These are phyloP conservation scores for Oxycera nigricornis DNA, from an alignment of 2,888 invertebrate species.

Conservation along the genomic window DNA sequence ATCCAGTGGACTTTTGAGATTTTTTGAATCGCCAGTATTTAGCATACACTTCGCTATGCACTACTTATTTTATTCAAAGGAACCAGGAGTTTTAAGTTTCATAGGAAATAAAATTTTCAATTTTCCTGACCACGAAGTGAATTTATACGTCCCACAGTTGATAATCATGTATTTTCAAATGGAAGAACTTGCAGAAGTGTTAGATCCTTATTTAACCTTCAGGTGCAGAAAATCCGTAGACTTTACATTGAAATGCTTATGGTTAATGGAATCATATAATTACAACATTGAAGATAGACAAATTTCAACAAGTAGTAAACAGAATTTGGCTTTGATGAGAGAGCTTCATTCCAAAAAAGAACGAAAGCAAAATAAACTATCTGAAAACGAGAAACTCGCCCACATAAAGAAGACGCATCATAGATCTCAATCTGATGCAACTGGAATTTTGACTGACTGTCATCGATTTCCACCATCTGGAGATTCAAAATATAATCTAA, in stretches of 20 bases:
- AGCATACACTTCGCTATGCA: slow-evolving; percentile 98
- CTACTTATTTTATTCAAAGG: slow-evolving; percentile 97
- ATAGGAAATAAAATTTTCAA: slow-evolving; percentile 97
- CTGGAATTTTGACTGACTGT: slow-evolving; percentile 67
- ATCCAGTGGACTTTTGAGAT: slow-evolving; percentile 64
- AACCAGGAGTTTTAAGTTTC: slow-evolving; percentile 96
- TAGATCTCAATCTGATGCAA: slow-evolving; percentile 79
- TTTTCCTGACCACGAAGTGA: slow-evolving; percentile 90
- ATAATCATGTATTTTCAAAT: slow-evolving; percentile 99
- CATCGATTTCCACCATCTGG: slow-evolving; percentile 50
- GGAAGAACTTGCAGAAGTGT: slow-evolving; percentile 94
- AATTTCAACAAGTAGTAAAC: slow-evolving; percentile 53
- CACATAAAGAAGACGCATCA: slow-evolving; percentile 79
- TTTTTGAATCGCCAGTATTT: slow-evolving; percentile 97
- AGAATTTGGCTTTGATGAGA: slow-evolving; percentile 60
- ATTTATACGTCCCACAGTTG: slow-evolving; percentile 97
- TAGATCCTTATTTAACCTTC: slow-evolving; percentile 81
- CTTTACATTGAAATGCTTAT: slow-evolving; percentile 94
- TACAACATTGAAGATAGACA: slow-evolving; percentile 58
- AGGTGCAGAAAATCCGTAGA: slow-evolving; percentile 93
- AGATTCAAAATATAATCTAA: slow-evolving; percentile 55
- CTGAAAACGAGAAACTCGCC: slow-evolving; percentile 52
- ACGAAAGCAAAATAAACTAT: slow-evolving; percentile 50
- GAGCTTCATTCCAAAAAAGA: slow-evolving; percentile 61
- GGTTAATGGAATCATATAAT: slow-evolving; percentile 92